A percentile compares a stretch with the other conserved stretches of the same genome.
Conservation (phyloP, 2,797 vertebrate species). For the Enteromius thamalakanensis region DNA sequence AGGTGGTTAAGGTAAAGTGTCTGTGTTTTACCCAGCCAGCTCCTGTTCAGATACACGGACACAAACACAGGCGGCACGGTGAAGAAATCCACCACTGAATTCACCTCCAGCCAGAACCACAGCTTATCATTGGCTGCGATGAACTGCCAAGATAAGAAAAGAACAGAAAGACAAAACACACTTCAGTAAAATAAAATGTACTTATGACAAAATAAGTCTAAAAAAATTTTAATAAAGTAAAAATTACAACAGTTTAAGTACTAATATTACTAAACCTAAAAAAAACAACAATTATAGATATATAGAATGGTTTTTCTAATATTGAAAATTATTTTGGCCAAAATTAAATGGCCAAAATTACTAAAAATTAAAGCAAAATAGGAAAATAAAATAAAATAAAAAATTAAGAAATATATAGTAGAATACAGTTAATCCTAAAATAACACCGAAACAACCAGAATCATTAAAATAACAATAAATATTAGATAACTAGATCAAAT, state of each 20-base stretch:
- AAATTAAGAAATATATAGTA: neutral
- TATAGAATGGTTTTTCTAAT: neutral
- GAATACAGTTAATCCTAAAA: neutral
- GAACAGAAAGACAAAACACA: slow-evolving; percentile 34
- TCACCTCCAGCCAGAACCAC: slow-evolving; percentile 99
- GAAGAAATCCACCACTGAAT: slow-evolving; percentile 98
- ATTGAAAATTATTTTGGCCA: neutral
- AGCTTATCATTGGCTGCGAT: slow-evolving; percentile 98
- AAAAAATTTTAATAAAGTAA: neutral
- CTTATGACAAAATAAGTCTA: neutral
- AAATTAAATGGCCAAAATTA: neutral
- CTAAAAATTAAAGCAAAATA: neutral
- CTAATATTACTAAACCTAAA: neutral
- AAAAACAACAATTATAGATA: neutral
- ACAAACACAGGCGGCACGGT: slow-evolving; percentile 97
- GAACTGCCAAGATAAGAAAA: slow-evolving; percentile 76
- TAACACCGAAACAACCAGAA: neutral
- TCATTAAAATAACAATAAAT: neutral
- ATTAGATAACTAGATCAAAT: neutral
- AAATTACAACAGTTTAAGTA: neutral
- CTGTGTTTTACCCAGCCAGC: slow-evolving; percentile 90
- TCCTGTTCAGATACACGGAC: slow-evolving; percentile 97
- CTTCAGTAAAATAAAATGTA: neutral
- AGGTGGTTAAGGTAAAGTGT: neutral
- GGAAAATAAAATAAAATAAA: neutral